A percentile compares a stretch with the other conserved stretches of the same genome.
Conservation (phyloP, 2,113 vertebrate genomes). For the Gila orcuttii region DNA sequence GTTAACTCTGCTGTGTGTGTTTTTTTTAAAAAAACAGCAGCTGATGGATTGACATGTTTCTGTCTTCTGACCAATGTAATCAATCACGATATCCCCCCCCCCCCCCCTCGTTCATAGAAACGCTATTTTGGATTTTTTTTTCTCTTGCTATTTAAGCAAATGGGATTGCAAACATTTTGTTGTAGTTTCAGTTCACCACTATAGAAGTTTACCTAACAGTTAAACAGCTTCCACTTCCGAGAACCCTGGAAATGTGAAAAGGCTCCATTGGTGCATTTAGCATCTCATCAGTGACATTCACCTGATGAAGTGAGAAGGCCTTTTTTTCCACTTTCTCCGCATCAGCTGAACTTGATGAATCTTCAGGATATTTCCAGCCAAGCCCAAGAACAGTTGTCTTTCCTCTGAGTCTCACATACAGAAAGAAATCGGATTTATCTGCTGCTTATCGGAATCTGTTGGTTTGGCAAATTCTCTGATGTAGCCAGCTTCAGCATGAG, state of each 20-base stretch:
- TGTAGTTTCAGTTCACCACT: no score
- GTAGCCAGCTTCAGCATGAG: conserved; percentile 13
- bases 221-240: background rate
- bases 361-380: conserved; percentile 21
- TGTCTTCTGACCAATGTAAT: no score
- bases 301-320: conserved; percentile 16
- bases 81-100: no score
- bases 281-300: conserved; percentile 8
- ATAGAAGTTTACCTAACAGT: no score
- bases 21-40: no score
- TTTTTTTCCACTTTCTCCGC: background rate
- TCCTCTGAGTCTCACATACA: conserved; percentile 13
- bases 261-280: background rate
- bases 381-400: background rate
- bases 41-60: no score
- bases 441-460: conserved; percentile 29
- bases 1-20: no score
- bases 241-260: background rate
- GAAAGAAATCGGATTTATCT: conserved; percentile 48
- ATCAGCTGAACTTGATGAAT: conserved; percentile 34
- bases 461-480: conserved; percentile 26
- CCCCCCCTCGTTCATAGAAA: no score
- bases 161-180: no score
- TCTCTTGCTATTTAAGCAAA: no score
- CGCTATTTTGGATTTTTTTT: no score